Conservation (phyloP, 64 coral and sea anemone species). For the Stichodactyla mertensii region DNA sequence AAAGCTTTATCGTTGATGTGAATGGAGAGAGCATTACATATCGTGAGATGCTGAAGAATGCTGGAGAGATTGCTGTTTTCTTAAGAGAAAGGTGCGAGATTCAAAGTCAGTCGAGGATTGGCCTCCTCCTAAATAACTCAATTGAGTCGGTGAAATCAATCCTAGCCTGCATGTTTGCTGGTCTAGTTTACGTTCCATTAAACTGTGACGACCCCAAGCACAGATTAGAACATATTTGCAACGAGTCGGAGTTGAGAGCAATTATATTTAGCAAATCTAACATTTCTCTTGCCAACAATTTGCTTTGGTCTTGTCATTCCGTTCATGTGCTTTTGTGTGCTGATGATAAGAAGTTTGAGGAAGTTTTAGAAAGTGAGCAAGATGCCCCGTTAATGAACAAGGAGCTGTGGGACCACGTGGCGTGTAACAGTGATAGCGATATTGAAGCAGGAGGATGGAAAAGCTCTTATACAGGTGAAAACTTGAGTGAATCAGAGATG, state of each 20-base stretch:
- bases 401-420: background rate
- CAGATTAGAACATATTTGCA: background rate
- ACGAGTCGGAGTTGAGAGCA: background rate
- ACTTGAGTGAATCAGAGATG: background rate
- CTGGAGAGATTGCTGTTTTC: background rate
- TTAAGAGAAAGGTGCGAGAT: background rate
- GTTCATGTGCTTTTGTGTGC: background rate
- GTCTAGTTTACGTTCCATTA: background rate
- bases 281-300: background rate
- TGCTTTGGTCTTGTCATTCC: background rate
- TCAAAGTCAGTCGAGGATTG: background rate
- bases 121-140: background rate
- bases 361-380: background rate
- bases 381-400: background rate
- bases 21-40: background rate
- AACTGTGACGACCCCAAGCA: background rate
- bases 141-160: background rate
- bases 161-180: background rate
- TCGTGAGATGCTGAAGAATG: background rate
- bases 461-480: background rate
- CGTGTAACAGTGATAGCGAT: background rate
- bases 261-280: background rate
- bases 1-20: background rate
- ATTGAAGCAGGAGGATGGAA: slow-evolving; percentile 5
- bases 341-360: background rate